These are phyloP conservation scores for Sebastes steindachneri DNA, from an alignment of 2,797 vertebrate genomes.

Conservation along the genomic window DNA sequence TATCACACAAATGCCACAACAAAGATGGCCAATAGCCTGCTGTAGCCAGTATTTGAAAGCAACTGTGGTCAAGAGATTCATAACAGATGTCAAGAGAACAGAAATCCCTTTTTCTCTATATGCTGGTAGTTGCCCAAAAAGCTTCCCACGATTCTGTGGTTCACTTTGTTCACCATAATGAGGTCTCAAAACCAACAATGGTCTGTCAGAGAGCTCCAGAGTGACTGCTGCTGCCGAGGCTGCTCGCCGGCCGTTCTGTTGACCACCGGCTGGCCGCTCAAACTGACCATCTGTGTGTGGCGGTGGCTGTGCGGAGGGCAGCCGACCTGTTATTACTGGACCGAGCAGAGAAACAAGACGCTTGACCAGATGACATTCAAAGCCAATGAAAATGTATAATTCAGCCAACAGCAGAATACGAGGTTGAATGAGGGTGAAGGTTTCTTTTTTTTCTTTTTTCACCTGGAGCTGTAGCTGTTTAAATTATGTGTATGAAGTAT, in stretches of 20 bases:
- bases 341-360: not conserved
- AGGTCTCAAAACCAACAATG: constrained; percentile 49
- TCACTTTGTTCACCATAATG: constrained; percentile 31
- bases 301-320: not conserved
- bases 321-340: constrained; percentile 29
- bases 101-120: constrained; percentile 35
- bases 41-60: constrained; percentile 9
- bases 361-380: constrained; percentile 1
- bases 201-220: constrained; percentile 26
- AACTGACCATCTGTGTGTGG: constrained; percentile 21
- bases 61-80: constrained; percentile 21
- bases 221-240: not conserved
- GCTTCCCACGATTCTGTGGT: constrained; percentile 25
- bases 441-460: not conserved
- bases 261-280: constrained; percentile 26
- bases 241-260: not conserved
- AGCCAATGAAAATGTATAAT: not conserved
- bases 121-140: constrained; percentile 29
- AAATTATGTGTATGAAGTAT: not conserved
- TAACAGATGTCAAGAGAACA: constrained; percentile 35
- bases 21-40: not conserved
- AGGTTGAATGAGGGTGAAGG: not conserved
- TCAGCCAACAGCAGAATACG: not conserved
- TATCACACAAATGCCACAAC: constrained; percentile 7
- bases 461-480: not conserved